Base-by-base conservation (phyloP, 2,888 invertebrate species). In the Vesta saturnalis region DNA sequence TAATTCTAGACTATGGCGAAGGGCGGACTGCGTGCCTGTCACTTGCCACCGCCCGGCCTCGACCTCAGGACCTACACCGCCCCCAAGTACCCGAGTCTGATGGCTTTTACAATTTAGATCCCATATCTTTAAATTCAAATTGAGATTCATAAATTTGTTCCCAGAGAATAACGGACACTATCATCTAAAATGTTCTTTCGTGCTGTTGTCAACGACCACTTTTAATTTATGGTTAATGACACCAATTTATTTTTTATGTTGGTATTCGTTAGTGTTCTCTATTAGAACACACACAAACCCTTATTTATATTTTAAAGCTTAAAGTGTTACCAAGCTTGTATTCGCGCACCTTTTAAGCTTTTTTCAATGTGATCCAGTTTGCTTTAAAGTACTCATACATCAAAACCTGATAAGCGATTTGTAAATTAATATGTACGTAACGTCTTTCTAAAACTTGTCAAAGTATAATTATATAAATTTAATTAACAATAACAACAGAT, bases 21-120 rank as follows among this genome's bases (percentile, higher is more conserved):
- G 79, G 82, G 78, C 80, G 81, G 83, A 80, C 82, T 81, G 83
- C 82, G 81, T 83, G 83, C 82, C 83, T 83, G 83, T 83, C 83
- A 83, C 83, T 83, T 83, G 83, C 83, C 83, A 83, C 83, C 81
- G 82, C 82, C 81, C 80, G 82, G 78, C 82, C 82, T 82, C 82
- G 81, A 82, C 82, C 82, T 80, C 80, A 75, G 80, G 80, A 81
- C 80, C 81, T 80, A 80, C 75, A 79, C 80, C 81, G 81, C 81
- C 82, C 81, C 81, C 80, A 78, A 80, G 74, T 75, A 77, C 76
- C 79, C 77, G 77, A 79, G 79, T 79, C 80, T 80, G 79, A 79
- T 80, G 76, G 77, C 81, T 81, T 82, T 81, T 81, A 82, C 72
- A 72, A 67, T 80, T 82, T 81, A 80, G 81, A 81, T 80, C 80